phyloP scores from a whole-genome alignment of 2,888 invertebrate genomes.

The Eremobia ochroleuca region DNA sequence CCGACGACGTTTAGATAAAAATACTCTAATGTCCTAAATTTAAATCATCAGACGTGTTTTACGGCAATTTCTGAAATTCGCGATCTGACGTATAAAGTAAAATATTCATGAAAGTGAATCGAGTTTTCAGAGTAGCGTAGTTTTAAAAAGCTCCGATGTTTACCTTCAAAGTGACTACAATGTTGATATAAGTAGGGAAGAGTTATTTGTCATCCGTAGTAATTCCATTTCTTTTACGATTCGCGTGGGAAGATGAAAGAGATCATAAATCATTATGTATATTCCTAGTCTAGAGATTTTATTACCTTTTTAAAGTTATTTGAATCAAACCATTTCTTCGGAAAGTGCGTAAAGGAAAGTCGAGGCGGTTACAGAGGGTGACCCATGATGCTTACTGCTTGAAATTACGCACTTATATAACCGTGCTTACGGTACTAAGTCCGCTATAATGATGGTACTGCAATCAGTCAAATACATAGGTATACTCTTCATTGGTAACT shows the following conservation, averaged over 20 bases:
- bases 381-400: slow-evolving; percentile 40
- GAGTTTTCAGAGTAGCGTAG: slow-evolving; percentile 37
- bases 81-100: neutral
- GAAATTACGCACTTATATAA: slow-evolving; percentile 36
- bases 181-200: neutral
- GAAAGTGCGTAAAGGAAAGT: neutral
- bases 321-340: slow-evolving; percentile 1
- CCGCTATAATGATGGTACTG: slow-evolving; percentile 46
- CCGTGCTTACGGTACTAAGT: slow-evolving; percentile 39
- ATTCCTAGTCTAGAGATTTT: slow-evolving; percentile 13
- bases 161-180: neutral
- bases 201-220: slow-evolving; percentile 1
- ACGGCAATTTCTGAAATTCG: slow-evolving; percentile 19
- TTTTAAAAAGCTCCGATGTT: neutral
- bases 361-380: slow-evolving; percentile 10
- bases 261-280: slow-evolving; percentile 13
- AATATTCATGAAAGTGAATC: slow-evolving; percentile 28
- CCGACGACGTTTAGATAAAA: slow-evolving; percentile 37
- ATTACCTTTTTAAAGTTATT: neutral
- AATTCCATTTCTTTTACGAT: slow-evolving; percentile 33
- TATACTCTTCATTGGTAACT: slow-evolving; percentile 6
- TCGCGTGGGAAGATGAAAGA: slow-evolving; percentile 10
- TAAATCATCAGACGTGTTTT: slow-evolving; percentile 13
- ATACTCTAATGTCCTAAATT: slow-evolving; percentile 42
- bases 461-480: slow-evolving; percentile 1